Evolutionary conservation across 2,797 vertebrate genomes (phyloP), one percentile per base, ranked within the genome.

Genomic region (Synanceia verrucosa): DNA sequence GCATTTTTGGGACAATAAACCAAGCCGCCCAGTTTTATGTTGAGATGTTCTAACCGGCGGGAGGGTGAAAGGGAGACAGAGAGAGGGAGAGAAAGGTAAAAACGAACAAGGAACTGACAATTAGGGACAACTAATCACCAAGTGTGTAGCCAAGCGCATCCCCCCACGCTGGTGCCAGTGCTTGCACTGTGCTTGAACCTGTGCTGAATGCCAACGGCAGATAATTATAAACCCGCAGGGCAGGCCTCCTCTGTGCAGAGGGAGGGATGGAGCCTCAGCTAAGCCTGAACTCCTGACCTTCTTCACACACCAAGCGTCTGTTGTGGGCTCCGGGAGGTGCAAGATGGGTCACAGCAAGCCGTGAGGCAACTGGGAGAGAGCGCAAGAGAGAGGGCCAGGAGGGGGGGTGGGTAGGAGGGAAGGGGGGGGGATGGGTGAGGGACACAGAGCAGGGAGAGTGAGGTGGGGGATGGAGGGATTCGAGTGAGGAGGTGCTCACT

Each of bases 131-230:
- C 92, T 95, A 93, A 94, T 94, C 91, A 93, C 84, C 76, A 67
- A 89, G 87, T 91, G 93, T 92, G 90, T 92, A 93, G 89, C 89
- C 93, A 94, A 91, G 92, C 91, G 88, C 90, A 90, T 92, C 92
- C 88, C 88, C 89, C 84, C 86, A 89, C 81, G 41, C 85, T 84
- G 86, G 88, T 93, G 92, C 92, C 92, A 92, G 86, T 66, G 69
- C 82, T 87, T 93, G 93, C 93, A 94, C 94, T 94, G 86, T 71
- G 91, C 93, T 93, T 95, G 94, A 95, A 95, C 94, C 92, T 94
- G 90, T 62, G 72, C 85, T 87, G 89, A 92, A 94, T 94, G 93
- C 93, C 94, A 94, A 92, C 90, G 82, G 91, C 89, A 89, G 93
- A 94, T 92, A 92, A 94, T 94, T 94, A 94, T 92, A 93, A 94